These are phyloP conservation scores for Cariama cristata DNA, from an alignment of 2,113 vertebrate genomes.

Conservation along the genomic window DNA sequence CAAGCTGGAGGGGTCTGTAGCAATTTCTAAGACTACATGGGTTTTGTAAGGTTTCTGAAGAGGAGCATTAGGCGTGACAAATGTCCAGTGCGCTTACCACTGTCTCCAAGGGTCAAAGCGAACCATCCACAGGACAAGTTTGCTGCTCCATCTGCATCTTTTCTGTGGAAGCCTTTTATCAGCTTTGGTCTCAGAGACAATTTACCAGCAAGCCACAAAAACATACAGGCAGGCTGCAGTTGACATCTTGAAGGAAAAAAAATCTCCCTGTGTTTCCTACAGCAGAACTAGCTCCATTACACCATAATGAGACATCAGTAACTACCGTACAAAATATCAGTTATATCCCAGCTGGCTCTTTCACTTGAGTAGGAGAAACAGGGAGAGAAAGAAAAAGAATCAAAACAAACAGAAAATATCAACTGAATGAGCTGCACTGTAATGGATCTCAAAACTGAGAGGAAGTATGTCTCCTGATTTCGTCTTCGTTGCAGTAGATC, in stretches of 20 bases:
- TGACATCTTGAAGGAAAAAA: background rate
- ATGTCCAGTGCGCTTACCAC: background rate
- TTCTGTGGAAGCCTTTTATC: background rate
- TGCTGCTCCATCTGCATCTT: fast-evolving
- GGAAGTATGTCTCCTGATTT: background rate
- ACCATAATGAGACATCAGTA: background rate
- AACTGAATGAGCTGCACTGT: background rate
- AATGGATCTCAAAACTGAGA: background rate
- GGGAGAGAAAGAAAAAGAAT: background rate
- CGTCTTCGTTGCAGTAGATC: background rate
- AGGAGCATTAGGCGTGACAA: background rate
- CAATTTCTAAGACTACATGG: background rate
- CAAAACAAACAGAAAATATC: background rate
- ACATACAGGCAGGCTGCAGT: background rate
- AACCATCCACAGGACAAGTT: background rate
- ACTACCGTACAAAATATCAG: background rate
- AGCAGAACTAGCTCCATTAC: background rate
- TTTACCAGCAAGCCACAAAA: background rate
- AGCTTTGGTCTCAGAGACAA: background rate
- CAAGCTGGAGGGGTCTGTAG: background rate
- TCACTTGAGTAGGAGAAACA: background rate
- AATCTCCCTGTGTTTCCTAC: background rate
- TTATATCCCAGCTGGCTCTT: background rate
- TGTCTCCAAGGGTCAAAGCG: background rate
- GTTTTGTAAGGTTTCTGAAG: background rate